Base-by-base conservation (phyloP, 2,888 invertebrate species). In the Leptopilina syphax region DNA sequence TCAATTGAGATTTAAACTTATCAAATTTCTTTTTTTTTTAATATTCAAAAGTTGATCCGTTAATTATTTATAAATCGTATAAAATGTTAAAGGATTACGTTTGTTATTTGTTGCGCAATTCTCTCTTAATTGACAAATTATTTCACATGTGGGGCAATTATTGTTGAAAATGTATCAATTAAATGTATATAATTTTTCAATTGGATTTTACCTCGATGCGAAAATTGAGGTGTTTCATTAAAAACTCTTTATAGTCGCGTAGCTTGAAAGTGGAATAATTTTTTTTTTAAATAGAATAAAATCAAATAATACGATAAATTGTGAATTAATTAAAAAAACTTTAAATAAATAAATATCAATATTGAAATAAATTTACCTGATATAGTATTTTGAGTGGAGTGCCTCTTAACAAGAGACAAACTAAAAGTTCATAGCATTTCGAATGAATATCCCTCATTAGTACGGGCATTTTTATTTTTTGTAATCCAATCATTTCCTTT, bases 381-480 rank as follows among this genome's bases (percentile, higher is more conserved):
- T 96, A 95, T 60, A 97, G 93, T 83, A 94, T 94, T 87, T 96
- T 96, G 65, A 97, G 91, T 0, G 96, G 95, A 12, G 96, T 95
- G 0, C 96, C 97, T 81, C 97, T 94, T 70, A 96, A 93, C 10
- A 97, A 92, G 13, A 97, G 93, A 82, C 96, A 96, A 83, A 95
- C 94, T 85, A 96, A 95, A 70, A 97, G 92, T 87, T 97, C 96
- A 85, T 96, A 95, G 90, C 97, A 97, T 89, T 97, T 97, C 0
- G 96, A 94, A 88, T 97, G 97, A 13, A 97, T 95, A 85, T 97
- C 97, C 68, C 96, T 93, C n/a, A 96, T 94, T 77, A 96, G 95
- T 83, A 96, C 94, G 10, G 94, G 94, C 87, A 95, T 94, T 82
- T 93, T 93, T 79, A 92, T 93, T 24, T 93, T 90, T 63, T 94